Conservation (phyloP, 2,113 vertebrate genomes). For the Myiozetetes cayanensis region DNA sequence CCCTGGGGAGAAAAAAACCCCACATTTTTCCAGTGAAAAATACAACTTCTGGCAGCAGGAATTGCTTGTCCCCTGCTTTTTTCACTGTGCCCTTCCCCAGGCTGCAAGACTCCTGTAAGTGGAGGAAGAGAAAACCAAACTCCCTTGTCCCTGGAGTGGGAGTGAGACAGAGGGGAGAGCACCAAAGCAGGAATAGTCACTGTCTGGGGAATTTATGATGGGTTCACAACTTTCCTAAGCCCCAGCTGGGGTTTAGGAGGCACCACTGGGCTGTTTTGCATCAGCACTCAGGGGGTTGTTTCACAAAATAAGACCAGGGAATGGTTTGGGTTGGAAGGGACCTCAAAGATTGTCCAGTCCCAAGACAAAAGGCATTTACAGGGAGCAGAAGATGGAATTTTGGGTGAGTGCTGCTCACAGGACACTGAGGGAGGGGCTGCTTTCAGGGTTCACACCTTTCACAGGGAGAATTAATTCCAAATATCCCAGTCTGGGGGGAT, state of each 20-base stretch:
- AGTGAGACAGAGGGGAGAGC: background rate
- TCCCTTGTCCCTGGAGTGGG: accelerated
- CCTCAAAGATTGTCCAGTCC: background rate
- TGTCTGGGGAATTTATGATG: background rate
- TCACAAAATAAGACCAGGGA: background rate
- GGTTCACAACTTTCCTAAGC: background rate
- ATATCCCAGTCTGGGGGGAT: background rate
- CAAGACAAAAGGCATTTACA: background rate
- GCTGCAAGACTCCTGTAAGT: background rate
- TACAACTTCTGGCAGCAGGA: background rate
- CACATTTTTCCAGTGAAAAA: background rate
- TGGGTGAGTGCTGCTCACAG: background rate
- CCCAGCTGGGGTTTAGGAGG: background rate
- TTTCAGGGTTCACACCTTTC: background rate
- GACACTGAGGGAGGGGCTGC: accelerated
- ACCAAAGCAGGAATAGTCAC: background rate
- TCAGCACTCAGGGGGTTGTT: background rate
- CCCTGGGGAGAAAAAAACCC: accelerated
- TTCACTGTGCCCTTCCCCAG: background rate
- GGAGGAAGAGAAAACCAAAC: background rate
- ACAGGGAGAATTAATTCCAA: background rate
- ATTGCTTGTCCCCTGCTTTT: background rate
- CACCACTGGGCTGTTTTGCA: background rate
- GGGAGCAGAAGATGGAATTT: background rate
- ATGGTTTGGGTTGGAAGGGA: background rate